Evolutionary conservation across 2,888 invertebrate genomes (phyloP), one percentile per base, ranked within the genome.

Genomic region (Lithophane socia): DNA sequence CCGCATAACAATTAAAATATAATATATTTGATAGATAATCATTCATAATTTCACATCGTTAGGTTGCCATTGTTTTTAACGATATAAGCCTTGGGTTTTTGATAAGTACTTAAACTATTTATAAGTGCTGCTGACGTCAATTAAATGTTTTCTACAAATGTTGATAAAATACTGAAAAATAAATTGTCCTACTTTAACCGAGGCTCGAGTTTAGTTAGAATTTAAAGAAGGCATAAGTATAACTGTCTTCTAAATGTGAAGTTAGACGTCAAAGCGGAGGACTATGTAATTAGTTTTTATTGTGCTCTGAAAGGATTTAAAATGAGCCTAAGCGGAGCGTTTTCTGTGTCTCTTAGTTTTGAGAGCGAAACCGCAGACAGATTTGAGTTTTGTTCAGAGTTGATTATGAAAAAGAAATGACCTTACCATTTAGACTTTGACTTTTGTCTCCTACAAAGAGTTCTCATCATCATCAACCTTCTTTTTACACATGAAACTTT

Each of bases 221-320:
- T 37, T 37, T 37, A 37, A 67, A 56, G 29, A 69, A 66, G 47
- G 13, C 37, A 56, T 54, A n/a, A n/a, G n/a, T n/a, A 54, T 21
- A 70, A n/a, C n/a, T 60, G 24, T 16, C 54, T 64, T 64, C 37
- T 56, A 56, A 69, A 61, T 52, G 3, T 77, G n/a, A 70, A 81
- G n/a, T 69, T 74, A 13, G 56, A 58, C 65, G 12, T 79, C 72
- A 67, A 56, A 76, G 67, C 18, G 13, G 12, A 63, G 21, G 49
- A 64, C 37, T 37, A 29, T 16, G 37, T 65, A 80, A 76, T 73
- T 76, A 73, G 64, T 68, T 74, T 73, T 74, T 66, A 72, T 54
- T 72, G 44, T 65, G 56, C 37, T 65, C 73, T 71, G 47, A 83
- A 80, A 69, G 44, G 77, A 77, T 70, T 66, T 73, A 21, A 72